Percentiles rank a stretch among this genome's conserved stretches.
These are phyloP conservation scores for Pituophis catenifer DNA, from an alignment of 2,113 vertebrate genomes.

Conservation along the genomic window DNA sequence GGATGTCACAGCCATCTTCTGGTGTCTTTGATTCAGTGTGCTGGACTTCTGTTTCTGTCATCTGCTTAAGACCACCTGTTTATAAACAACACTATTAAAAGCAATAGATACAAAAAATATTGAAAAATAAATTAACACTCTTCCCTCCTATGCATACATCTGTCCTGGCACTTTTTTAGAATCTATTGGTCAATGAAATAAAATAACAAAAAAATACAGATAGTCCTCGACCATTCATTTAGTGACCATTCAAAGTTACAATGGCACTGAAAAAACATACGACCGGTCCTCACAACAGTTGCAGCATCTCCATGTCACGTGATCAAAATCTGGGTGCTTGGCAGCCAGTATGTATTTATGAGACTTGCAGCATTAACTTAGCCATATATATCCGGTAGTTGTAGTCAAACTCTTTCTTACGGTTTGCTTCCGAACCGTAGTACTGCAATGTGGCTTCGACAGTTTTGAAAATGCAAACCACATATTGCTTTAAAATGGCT, in stretches of 20 bases:
- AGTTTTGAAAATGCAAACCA: neutral
- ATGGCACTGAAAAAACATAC: neutral
- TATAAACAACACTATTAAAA: constrained; percentile 41
- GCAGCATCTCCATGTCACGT: neutral
- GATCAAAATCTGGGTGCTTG: neutral
- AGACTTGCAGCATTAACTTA: neutral
- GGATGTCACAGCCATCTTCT: constrained; percentile 33
- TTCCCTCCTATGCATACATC: constrained; percentile 1
- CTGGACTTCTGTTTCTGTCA: constrained; percentile 25
- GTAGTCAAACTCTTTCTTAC: neutral
- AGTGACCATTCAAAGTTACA: neutral
- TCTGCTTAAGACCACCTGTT: constrained; percentile 56
- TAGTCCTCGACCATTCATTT: neutral
- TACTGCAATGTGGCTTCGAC: neutral
- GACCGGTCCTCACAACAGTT: neutral
- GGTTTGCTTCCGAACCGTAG: neutral
- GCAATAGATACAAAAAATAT: neutral
- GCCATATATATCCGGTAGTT: neutral
- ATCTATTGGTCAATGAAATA: constrained; percentile 2
- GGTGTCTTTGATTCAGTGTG: constrained; percentile 28
- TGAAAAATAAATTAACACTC: neutral
- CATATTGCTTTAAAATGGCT: neutral
- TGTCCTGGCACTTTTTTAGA: neutral
- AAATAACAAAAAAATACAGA: constrained; percentile 1
- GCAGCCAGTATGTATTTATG: neutral